A percentile compares a stretch with the other conserved stretches of the same genome.
These are phyloP conservation scores for Anadara kagoshimensis DNA, from an alignment of 1,140 invertebrate genomes.

Conservation along the genomic window DNA sequence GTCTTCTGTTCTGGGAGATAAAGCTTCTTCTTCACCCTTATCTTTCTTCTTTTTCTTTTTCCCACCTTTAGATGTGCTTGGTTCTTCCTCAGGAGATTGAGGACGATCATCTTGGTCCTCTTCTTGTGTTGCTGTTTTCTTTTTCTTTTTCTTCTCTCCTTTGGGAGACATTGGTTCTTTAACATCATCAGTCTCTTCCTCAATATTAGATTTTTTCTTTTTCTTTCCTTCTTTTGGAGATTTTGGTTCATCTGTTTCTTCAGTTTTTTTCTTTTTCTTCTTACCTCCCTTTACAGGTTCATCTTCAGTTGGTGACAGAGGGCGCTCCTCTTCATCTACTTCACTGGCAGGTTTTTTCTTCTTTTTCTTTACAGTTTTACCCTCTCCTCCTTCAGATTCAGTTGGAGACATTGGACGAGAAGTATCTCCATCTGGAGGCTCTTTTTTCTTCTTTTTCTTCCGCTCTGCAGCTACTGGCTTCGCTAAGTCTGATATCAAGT, in stretches of 20 bases:
- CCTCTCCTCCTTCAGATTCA: slow-evolving; percentile 4
- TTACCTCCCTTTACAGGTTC: slow-evolving; percentile 36
- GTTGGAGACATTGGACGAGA: not conserved
- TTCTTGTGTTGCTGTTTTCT: slow-evolving; percentile 40
- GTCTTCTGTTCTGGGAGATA: not conserved
- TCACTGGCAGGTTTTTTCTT: slow-evolving; percentile 41
- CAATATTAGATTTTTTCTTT: slow-evolving; percentile 4
- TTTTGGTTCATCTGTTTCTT: slow-evolving; percentile 22
- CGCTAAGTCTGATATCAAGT: not conserved
- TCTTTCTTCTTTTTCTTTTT: slow-evolving; percentile 55
- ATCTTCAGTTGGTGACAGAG: slow-evolving; percentile 35
- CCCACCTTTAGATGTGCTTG: slow-evolving; percentile 27
- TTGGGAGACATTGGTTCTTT: slow-evolving; percentile 6
- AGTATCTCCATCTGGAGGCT: slow-evolving; percentile 20
- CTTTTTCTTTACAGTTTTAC: slow-evolving; percentile 25
- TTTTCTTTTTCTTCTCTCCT: slow-evolving; percentile 42
- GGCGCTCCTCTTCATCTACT: slow-evolving; percentile 40
- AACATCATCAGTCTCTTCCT: not conserved
- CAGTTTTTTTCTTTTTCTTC: slow-evolving; percentile 54
- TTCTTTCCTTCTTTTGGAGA: slow-evolving; percentile 29
- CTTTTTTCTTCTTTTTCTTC: slow-evolving; percentile 43
- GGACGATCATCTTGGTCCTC: slow-evolving; percentile 29
- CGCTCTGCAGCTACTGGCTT: slow-evolving; percentile 18
- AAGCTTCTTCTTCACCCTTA: not conserved
- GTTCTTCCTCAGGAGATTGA: slow-evolving; percentile 20